Evolutionary conservation across 2,888 invertebrate species (phyloP).

Genomic region (Elmis aenea): DNA sequence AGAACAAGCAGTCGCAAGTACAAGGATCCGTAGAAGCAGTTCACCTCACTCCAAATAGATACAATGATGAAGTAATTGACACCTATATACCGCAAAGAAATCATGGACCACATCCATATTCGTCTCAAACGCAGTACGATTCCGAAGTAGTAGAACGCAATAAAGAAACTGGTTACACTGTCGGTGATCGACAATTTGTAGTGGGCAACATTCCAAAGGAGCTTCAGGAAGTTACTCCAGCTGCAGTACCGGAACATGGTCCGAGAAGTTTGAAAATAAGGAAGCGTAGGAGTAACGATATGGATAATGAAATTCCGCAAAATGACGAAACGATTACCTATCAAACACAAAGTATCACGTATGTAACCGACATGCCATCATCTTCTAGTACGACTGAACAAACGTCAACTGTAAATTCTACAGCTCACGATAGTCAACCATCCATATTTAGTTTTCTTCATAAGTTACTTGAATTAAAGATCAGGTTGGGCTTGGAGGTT

Average conservation of each 20-base stretch:
- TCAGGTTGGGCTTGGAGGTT: constrained; percentile 62
- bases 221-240: constrained; percentile 52
- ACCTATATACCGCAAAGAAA: constrained; percentile 15
- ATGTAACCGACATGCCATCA: background rate
- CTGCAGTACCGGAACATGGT: constrained; percentile 61
- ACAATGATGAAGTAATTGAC: constrained; percentile 19
- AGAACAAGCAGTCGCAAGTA: constrained; percentile 16
- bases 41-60: constrained; percentile 23
- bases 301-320: constrained; percentile 13
- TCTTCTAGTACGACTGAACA: constrained; percentile 13
- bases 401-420: constrained; percentile 17
- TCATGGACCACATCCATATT: constrained; percentile 6
- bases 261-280: constrained; percentile 47
- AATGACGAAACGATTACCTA: constrained; percentile 5
- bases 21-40: constrained; percentile 34
- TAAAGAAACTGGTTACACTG: constrained; percentile 31
- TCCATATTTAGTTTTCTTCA: constrained; percentile 58
- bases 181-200: constrained; percentile 52
- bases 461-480: constrained; percentile 63
- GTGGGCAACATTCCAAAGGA: constrained; percentile 64
- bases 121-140: constrained; percentile 13
- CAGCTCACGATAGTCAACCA: constrained; percentile 23
- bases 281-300: constrained; percentile 18
- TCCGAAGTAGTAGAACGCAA: constrained; percentile 21
- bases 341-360: too few species aligned